A percentile compares a stretch with the other conserved stretches of the same genome.
phyloP scores from a whole-genome alignment of 2,797 vertebrate species.

The Takifugu ocellatus region DNA sequence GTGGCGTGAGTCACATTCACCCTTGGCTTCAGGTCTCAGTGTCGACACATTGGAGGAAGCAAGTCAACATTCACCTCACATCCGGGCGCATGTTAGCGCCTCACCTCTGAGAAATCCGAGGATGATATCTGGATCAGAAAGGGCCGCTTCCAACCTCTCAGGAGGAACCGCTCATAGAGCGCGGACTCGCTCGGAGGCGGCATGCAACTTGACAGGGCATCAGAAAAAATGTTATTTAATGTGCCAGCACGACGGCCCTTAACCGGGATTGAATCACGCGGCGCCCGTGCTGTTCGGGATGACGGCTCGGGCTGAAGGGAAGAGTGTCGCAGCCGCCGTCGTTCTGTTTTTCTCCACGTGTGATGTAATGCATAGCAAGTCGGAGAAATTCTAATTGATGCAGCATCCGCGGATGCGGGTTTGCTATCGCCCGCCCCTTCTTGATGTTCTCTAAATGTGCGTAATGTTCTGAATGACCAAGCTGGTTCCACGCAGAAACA shows the following conservation, averaged over 20 bases:
- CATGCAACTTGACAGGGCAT: slow-evolving; percentile 78
- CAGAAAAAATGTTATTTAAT: slow-evolving; percentile 82
- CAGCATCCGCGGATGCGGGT: slow-evolving; percentile 34
- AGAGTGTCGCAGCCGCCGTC: slow-evolving; percentile 31
- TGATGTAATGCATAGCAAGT: slow-evolving; percentile 78
- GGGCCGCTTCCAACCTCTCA: slow-evolving; percentile 58
- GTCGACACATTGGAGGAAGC: slow-evolving; percentile 50
- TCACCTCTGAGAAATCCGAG: slow-evolving; percentile 68
- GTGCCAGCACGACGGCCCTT: slow-evolving; percentile 78
- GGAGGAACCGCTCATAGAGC: slow-evolving; percentile 61
- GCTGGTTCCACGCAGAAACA: slow-evolving; percentile 39
- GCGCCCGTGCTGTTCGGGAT: slow-evolving; percentile 42
- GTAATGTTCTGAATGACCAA: slow-evolving; percentile 41
- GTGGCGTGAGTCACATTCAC: slow-evolving; percentile 45
- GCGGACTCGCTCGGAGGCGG: slow-evolving; percentile 74
- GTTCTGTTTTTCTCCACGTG: slow-evolving; percentile 14
- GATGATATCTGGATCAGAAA: slow-evolving; percentile 69
- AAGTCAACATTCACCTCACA: slow-evolving; percentile 63
- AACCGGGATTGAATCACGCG: slow-evolving; percentile 69
- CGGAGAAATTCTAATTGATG: slow-evolving; percentile 77
- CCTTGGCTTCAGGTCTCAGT: slow-evolving; percentile 35
- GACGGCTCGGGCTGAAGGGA: slow-evolving; percentile 48
- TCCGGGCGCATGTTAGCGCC: slow-evolving; percentile 41
- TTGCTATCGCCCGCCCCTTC: too few species aligned
- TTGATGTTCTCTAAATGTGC: slow-evolving; percentile 9